These are phyloP conservation scores for Cepaea nemoralis DNA, from an alignment of 1,140 invertebrate genomes.

Conservation along the genomic window DNA sequence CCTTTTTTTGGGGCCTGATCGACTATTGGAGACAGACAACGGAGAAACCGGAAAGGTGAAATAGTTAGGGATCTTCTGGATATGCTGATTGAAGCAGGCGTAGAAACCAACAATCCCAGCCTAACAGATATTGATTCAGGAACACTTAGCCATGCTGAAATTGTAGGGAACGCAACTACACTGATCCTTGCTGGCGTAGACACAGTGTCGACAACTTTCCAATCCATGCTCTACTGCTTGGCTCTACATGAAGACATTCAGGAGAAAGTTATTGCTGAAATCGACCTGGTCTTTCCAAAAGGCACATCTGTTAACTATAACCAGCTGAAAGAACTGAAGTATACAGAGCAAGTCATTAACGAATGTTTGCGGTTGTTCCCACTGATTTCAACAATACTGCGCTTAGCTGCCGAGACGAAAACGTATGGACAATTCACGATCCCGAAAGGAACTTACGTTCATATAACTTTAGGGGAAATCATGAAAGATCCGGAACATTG, in stretches of 20 bases:
- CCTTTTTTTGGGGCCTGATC: too few relatives aligned
- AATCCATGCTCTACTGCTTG: slow-evolving; percentile 79
- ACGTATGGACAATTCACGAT: slow-evolving; percentile 47
- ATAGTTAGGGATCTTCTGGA: not conserved
- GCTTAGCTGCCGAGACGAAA: slow-evolving; percentile 42
- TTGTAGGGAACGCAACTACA: not conserved
- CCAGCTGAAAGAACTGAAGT: too few relatives aligned
- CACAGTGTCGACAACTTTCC: slow-evolving; percentile 81
- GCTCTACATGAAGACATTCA: too few relatives aligned
- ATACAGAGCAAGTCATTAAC: too few relatives aligned
- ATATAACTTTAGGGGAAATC: slow-evolving; percentile 85
- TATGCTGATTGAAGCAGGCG: not conserved
- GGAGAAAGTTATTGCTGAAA: too few relatives aligned
- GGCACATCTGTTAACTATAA: too few relatives aligned
- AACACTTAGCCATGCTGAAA: slow-evolving; percentile 4
- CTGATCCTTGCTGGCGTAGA: slow-evolving; percentile 79
- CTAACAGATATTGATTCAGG: too few relatives aligned
- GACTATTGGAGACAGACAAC: not conserved
- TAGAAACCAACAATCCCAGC: not conserved
- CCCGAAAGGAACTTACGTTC: slow-evolving; percentile 75
- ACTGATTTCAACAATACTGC: slow-evolving; percentile 33
- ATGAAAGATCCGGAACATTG: slow-evolving; percentile 83
- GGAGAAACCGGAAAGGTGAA: not conserved
- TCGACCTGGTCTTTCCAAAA: slow-evolving; percentile 71
- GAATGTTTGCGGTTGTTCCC: slow-evolving; percentile 48